A percentile compares a stretch with the other conserved stretches of the same genome.
These are phyloP conservation scores for Mirza zaza DNA, from an alignment of 2,113 vertebrate species.

Conservation along the genomic window DNA sequence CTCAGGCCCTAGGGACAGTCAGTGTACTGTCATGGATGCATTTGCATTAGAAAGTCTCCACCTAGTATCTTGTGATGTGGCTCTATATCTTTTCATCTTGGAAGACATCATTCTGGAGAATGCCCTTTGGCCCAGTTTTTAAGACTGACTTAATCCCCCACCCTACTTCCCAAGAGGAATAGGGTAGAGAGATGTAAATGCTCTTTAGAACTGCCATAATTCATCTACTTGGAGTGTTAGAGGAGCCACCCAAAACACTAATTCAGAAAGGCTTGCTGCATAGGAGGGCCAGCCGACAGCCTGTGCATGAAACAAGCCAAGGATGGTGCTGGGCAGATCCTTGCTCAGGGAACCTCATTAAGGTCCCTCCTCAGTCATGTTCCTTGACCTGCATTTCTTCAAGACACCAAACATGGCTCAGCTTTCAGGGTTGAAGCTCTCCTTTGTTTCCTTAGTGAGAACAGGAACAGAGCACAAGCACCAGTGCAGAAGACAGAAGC, in stretches of 20 bases:
- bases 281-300: conserved; percentile 60
- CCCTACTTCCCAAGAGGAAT: not conserved
- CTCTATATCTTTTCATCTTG: not conserved
- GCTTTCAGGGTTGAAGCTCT: conserved; percentile 2
- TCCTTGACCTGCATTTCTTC: conserved; percentile 44
- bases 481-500: not conserved
- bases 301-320: conserved; percentile 68
- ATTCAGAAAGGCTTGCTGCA: conserved; percentile 23
- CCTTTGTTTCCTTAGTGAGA: not conserved
- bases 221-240: conserved; percentile 76
- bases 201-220: conserved; percentile 73
- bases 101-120: conserved; percentile 6
- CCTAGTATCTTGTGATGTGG: not conserved
- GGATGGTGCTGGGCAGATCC: not conserved
- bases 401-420: not conserved
- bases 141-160: conserved; percentile 59
- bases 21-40: not conserved
- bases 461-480: not conserved
- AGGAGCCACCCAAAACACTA: conserved; percentile 70
- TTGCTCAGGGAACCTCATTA: not conserved
- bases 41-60: not conserved
- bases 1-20: not conserved
- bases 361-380: not conserved
- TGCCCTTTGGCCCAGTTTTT: conserved; percentile 46
- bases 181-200: conserved; percentile 51